A percentile compares a stretch with the other conserved stretches of the same genome.
These are phyloP conservation scores for Ceratosolen fusciceps DNA, from an alignment of 1,140 invertebrate species.

Conservation along the genomic window DNA sequence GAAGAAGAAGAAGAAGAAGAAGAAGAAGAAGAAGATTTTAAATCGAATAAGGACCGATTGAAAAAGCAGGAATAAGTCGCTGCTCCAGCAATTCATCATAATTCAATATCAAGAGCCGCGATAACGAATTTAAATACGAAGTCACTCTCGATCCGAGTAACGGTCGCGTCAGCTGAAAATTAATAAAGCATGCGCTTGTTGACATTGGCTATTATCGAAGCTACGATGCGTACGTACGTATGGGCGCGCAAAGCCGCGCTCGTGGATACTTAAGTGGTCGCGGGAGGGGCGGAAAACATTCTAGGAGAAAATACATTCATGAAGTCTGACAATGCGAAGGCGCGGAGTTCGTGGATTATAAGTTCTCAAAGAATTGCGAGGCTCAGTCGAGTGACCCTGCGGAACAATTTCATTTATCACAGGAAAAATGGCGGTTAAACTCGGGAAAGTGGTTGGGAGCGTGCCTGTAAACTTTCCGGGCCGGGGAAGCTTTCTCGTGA, in stretches of 20 bases:
- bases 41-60: background rate
- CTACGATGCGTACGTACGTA: background rate
- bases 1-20: no score
- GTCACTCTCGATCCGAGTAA: background rate
- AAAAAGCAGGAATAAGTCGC: background rate
- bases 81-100: background rate
- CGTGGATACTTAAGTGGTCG: no score
- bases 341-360: constrained; percentile 47
- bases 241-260: background rate
- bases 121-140: background rate
- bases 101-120: background rate
- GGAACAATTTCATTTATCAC: constrained; percentile 67
- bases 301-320: constrained; percentile 38
- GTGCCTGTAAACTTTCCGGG: constrained; percentile 56
- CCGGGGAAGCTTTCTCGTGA: constrained; percentile 18
- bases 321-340: constrained; percentile 13
- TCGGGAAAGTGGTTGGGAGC: constrained; percentile 45
- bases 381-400: constrained; percentile 41
- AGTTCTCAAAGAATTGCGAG: constrained; percentile 51
- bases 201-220: constrained; percentile 16
- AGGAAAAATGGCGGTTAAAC: constrained; percentile 65
- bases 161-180: background rate
- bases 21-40: background rate
- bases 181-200: constrained; percentile 20
- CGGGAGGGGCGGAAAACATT: background rate